These are phyloP conservation scores for Nephrotoma appendiculata DNA, from an alignment of 2,888 invertebrate species.

Conservation along the genomic window DNA sequence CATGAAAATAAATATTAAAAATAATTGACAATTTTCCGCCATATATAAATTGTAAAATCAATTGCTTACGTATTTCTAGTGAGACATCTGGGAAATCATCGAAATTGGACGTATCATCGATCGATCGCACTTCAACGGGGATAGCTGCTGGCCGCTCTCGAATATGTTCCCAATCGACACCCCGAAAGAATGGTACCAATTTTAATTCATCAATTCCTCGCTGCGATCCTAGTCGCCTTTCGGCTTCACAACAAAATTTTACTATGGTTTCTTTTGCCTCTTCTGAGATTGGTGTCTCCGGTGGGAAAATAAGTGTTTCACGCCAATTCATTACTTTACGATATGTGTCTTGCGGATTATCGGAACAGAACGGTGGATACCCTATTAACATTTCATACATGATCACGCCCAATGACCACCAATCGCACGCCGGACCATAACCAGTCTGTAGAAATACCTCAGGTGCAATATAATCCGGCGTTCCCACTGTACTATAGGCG, in stretches of 20 bases:
- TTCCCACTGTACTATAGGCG: conserved; percentile 90
- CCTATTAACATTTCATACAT: conserved; percentile 99
- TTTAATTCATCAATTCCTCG: conserved; percentile 90
- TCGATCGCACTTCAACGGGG: conserved; percentile 93
- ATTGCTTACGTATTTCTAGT: conserved; percentile 86
- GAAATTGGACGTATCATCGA: conserved; percentile 99
- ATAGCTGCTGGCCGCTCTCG: conserved; percentile 96
- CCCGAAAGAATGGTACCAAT: conserved; percentile 84
- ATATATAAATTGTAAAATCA: neutral
- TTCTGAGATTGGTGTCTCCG: conserved; percentile 97
- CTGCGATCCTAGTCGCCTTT: conserved; percentile 70
- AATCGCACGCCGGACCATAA: conserved; percentile 95
- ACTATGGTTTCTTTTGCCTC: conserved; percentile 91
- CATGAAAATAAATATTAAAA: conserved; percentile 22
- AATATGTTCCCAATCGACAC: conserved; percentile 98
- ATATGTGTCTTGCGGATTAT: conserved; percentile 44
- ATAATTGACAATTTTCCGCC: neutral
- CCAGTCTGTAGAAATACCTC: conserved; percentile 98
- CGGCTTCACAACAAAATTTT: conserved; percentile 94
- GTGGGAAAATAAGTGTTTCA: conserved; percentile 95
- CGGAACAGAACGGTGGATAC: conserved; percentile 99
- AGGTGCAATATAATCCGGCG: conserved; percentile 99
- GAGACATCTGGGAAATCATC: conserved; percentile 99
- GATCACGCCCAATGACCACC: conserved; percentile 99
- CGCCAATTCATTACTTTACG: conserved; percentile 98